These are phyloP conservation scores for Fabriciana adippe DNA, from an alignment of 2,888 invertebrate genomes.

Conservation along the genomic window DNA sequence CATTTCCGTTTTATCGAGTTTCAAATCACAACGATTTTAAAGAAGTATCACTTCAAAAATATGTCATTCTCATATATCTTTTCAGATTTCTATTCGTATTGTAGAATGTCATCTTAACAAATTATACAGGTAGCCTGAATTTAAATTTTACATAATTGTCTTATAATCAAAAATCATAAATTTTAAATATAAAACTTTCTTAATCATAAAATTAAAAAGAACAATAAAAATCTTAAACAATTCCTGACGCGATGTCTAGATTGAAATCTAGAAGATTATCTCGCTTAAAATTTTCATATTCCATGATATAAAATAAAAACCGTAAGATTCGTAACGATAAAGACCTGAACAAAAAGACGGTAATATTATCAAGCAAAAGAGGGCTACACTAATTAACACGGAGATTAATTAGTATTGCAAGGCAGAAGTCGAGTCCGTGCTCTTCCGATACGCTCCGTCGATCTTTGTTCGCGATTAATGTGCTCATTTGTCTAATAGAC, in stretches of 20 bases:
- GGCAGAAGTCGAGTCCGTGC: constrained; percentile 51
- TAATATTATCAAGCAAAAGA: constrained; percentile 27
- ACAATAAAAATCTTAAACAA: constrained; percentile 6
- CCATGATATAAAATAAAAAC: constrained; percentile 13
- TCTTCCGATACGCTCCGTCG: constrained; percentile 46
- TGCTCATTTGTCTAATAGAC: constrained; percentile 33
- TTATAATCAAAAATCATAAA: no score
- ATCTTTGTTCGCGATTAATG: constrained; percentile 42
- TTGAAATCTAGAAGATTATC: constrained; percentile 1
- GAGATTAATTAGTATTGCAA: constrained; percentile 75
- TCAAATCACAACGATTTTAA: no score
- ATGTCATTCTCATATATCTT: no score
- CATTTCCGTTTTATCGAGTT: no score
- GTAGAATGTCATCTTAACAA: no score
- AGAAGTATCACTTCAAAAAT: no score
- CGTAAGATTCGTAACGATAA: constrained; percentile 9
- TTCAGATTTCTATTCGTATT: no score
- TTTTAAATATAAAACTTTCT: constrained; percentile 1
- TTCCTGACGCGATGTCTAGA: background rate
- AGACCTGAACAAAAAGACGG: constrained; percentile 3
- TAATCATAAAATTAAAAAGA: background rate
- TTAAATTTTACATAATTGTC: no score
- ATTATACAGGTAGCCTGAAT: no score
- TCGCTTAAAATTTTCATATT: background rate
- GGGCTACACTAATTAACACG: constrained; percentile 67